Evolutionary conservation across 2,797 vertebrate species (phyloP), one percentile per base, ranked within the genome.

Genomic region (Centroberyx gerrardi): DNA sequence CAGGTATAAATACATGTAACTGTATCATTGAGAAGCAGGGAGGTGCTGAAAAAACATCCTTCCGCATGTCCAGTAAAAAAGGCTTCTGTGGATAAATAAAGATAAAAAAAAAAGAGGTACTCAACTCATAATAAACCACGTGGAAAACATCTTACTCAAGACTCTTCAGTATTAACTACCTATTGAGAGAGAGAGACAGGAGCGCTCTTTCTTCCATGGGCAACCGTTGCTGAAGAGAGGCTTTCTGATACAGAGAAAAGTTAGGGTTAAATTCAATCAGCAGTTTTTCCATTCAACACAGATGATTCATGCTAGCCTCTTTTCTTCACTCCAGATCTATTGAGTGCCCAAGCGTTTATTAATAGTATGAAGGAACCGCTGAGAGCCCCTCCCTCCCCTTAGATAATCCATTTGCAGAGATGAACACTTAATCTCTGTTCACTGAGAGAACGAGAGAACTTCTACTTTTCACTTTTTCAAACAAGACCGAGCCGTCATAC

Each of bases 381-480:
- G 29, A 72, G 18, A 82, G 78, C 36, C 65, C 42, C 5, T 51
- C 8, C 59, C 58, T 53, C 66, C 12, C 27, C 54, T 64, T 29
- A 62, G 15, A 65, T 29, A 73, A 69, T 78, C 69, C 66, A 80
- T 81, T 82, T 33, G 51, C 42, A 59, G 64, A 84, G 76, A 87
- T 85, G 80, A 85, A 81, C 61, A 76, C 71, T 85, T 82, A 76
- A 83, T 85, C 76, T 82, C 48, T 51, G 44, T 60, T 75, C 75
- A 78, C 72, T 76, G 62, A n/a, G n/a, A n/a, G n/a, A 76, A 63
- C 62, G 31, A 10, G 28, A 60, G 46, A 51, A 48, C 69, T 83
- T 72, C 18, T 55, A 14, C 60, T 59, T 64, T 71, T 76, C 51
- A 42, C 68, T 60, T 18, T 66, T 72, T 59, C 62, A 31, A 53